These are phyloP conservation scores for Eupsilia transversa DNA, from an alignment of 2,888 invertebrate genomes.

Conservation along the genomic window DNA sequence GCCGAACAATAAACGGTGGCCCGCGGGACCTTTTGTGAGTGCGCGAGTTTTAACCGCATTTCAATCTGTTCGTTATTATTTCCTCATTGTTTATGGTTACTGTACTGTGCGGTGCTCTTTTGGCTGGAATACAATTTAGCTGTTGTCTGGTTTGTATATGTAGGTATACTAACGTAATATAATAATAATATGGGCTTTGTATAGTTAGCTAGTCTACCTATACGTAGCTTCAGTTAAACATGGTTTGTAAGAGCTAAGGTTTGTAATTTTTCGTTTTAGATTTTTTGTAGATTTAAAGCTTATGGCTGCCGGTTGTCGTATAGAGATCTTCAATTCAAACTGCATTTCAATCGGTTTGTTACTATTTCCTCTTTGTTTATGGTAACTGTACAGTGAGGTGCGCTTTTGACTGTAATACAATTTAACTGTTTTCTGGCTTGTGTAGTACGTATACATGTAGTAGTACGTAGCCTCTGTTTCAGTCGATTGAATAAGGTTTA, in stretches of 20 bases:
- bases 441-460: not conserved
- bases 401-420: slow-evolving; percentile 49
- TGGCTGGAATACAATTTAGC: slow-evolving; percentile 51
- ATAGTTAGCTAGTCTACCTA: too few relatives aligned
- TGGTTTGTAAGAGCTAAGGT: not conserved
- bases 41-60: slow-evolving; percentile 83
- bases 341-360: slow-evolving; percentile 84
- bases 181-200: not conserved
- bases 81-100: slow-evolving; percentile 76
- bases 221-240: not conserved
- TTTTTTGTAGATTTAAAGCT: not conserved
- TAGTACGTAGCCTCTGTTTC: not conserved
- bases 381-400: slow-evolving; percentile 54
- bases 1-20: slow-evolving; percentile 84
- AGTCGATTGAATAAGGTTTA: not conserved
- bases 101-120: slow-evolving; percentile 60
- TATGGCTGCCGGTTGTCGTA: not conserved
- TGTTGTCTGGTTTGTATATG: slow-evolving; percentile 20
- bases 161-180: not conserved
- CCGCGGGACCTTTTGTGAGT: slow-evolving; percentile 83
- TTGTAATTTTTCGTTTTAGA: not conserved
- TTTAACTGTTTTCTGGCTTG: slow-evolving; percentile 25
- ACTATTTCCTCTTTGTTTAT: slow-evolving; percentile 80
- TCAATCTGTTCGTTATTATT: slow-evolving; percentile 85
- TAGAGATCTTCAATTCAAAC: not conserved